phyloP scores from a whole-genome alignment of 2,797 vertebrate species.

The Alexandromys oeconomus region DNA sequence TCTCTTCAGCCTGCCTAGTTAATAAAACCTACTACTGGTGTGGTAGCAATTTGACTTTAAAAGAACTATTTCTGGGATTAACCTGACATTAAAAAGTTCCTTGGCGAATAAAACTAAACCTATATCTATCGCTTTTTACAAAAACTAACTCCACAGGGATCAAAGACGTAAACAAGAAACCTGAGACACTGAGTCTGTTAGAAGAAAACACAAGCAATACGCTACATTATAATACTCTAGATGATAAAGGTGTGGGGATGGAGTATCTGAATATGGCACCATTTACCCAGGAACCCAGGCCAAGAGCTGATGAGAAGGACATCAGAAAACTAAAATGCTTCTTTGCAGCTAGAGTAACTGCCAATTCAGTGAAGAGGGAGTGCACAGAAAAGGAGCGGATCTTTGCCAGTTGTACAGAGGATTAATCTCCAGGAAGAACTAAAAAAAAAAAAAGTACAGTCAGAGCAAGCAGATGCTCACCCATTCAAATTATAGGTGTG shows the following conservation, averaged over 20 bases:
- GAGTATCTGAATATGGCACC: too few relatives aligned
- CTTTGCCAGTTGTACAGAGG: not conserved
- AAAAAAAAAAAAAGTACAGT: too few relatives aligned
- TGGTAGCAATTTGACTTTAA: constrained; percentile 25
- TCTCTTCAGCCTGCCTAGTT: not conserved
- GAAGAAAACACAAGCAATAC: not conserved
- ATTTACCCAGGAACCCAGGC: not conserved
- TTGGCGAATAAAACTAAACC: not conserved
- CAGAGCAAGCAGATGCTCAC: not conserved
- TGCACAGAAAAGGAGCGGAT: too few relatives aligned
- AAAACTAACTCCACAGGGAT: not conserved
- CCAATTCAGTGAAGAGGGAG: not conserved
- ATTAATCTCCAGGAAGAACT: not conserved
- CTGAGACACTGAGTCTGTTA: not conserved
- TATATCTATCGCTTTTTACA: not conserved
- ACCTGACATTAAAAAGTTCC: not conserved
- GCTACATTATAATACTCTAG: not conserved
- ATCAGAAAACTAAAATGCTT: not conserved
- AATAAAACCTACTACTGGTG: constrained; percentile 2
- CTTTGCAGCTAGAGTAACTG: not conserved
- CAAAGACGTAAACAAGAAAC: not conserved
- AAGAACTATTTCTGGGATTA: constrained; percentile 18
- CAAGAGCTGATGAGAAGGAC: not conserved
- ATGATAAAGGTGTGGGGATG: not conserved
- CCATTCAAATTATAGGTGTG: not conserved